Evolutionary conservation across 2,113 vertebrate species (phyloP), one percentile per base, ranked within the genome.

Genomic region (Indri indri): DNA sequence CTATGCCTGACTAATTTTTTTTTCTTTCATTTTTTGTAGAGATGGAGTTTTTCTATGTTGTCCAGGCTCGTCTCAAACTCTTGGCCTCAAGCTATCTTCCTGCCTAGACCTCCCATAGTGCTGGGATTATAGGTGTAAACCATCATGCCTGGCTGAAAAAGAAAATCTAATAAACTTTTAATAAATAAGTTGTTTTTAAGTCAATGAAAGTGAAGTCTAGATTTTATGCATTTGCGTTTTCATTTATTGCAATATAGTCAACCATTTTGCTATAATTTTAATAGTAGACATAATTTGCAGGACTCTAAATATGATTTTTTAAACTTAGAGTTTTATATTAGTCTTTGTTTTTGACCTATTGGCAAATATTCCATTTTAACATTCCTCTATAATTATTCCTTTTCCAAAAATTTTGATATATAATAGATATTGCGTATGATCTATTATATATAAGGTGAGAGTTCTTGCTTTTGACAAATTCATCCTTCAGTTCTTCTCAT

Each of bases 151-250:
- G 25, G 4, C 11, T 98, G 90, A 97, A 97, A 98, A 97, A 97
- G 95, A 94, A 91, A 91, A 81, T 97, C 96, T 95, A 77, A 97
- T 97, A 98, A 97, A 96, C 85, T 98, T 97, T 95, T 93, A 98
- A 97, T 74, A 96, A 98, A 74, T 66, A 95, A 98, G 42, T 93
- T 57, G 16, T 89, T 98, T 98, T 97, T 90, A 98, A 96, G 70
- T 96, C 94, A 98, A 96, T 97, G 95, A 98, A 98, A 97, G 74
- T 30, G 68, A 97, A 87, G 71, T 89, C 97, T 98, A 96, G 34
- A 81, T 96, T 97, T 97, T 97, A 97, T 97, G 86, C 90, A 96
- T 97, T 96, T 98, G 93, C 97, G 82, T 95, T 98, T 98, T 96
- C 66, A 95, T 94, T 90, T 97, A 77, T 96, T 96, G 70, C 95